Evolutionary conservation across 2,888 invertebrate species (phyloP), one percentile per base, ranked within the genome.

Genomic region (Caenorhabditis angaria): DNA sequence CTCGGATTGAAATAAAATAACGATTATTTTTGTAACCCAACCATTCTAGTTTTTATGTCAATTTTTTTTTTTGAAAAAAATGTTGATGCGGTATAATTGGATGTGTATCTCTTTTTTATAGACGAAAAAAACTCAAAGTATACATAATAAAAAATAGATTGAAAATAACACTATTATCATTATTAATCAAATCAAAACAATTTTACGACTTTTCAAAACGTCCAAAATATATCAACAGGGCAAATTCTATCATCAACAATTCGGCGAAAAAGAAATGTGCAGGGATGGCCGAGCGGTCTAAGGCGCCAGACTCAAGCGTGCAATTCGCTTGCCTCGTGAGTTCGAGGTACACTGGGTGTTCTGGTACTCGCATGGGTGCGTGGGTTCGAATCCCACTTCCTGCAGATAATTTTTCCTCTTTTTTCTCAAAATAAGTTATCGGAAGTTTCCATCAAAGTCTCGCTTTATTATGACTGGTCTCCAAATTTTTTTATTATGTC

Each of bases 261-360:
- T 3, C 10, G 41, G 2, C 10, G 14, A 3, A 2, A 14, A 41
- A 14, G 2, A 41, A 41, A 41, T 41, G 41, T 41, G 41, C 41
- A 41, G 41, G 82, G 83, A 81, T 85, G 87, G 87, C 87, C 87
- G 87, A 87, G 87, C 80, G 88, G 88, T 88, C 88, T 88, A 88
- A 88, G 88, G 88, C 87, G 88, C 87, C 88, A 88, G 88, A 88
- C 88, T 88, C 88, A 88, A 87, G 88, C 78, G 76, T 18, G 6
- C n/a, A n/a, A n/a, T n/a, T n/a, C 6, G 65, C 71, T 71, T 71
- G 63, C 66, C 71, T 71, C 71, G 50, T n/a, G n/a, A 69, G 66
- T 71, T 58, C 63, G 71, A 71, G 71, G 66, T 58, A 28, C 22
- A 47, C 71, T 75, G 75, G 70, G 75, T 70, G 68, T 78, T 78